Conservation (phyloP, 2,797 vertebrate genomes). For the Allenopithecus nigroviridis region DNA sequence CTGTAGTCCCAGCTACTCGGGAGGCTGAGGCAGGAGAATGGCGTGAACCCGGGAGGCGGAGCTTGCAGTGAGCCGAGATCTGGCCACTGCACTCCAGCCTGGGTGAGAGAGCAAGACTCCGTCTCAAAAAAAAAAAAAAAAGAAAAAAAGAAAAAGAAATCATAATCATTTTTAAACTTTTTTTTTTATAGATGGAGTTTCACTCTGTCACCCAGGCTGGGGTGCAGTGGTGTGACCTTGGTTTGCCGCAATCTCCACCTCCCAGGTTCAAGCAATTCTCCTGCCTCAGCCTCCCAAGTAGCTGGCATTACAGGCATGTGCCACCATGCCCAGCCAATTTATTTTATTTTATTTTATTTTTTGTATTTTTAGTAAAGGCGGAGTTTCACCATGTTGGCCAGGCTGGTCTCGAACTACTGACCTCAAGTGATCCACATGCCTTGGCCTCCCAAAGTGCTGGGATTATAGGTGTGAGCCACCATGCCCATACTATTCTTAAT, state of each 20-base stretch:
- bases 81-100: no score
- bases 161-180: background rate
- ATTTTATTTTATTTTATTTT: no score
- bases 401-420: background rate
- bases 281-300: background rate
- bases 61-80: no score
- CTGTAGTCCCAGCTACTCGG: no score
- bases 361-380: background rate
- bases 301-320: background rate
- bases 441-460: background rate
- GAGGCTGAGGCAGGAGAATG: no score
- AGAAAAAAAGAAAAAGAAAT: slow-evolving; percentile 28
- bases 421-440: background rate
- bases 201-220: background rate
- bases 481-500: background rate
- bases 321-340: background rate
- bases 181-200: background rate
- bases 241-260: background rate
- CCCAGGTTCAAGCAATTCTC: background rate
- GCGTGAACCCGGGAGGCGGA: no score
- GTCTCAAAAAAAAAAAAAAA: no score
- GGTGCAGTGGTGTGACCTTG: background rate
- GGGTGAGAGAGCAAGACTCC: no score
- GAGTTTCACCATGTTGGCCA: background rate
- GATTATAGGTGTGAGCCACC: background rate